Evolutionary conservation across 2,888 invertebrate species (phyloP).

Genomic region (Subacronicta megacephala): DNA sequence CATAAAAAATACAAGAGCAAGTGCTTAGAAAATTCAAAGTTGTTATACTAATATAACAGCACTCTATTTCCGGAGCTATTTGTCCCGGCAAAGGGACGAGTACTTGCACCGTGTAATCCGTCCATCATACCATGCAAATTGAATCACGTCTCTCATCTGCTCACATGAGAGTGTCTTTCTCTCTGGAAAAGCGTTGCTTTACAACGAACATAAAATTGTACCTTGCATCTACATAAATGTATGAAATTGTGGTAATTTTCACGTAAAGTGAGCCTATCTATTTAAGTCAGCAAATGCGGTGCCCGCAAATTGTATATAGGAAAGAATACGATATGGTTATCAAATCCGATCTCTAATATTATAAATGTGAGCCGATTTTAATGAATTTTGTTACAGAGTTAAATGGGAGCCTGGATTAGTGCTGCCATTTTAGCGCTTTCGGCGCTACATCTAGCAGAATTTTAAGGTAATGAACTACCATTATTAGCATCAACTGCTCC

Average conservation of each 20-base stretch:
- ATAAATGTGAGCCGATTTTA: not conserved
- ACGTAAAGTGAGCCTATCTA: slow-evolving; percentile 35
- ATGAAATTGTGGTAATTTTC: slow-evolving; percentile 43
- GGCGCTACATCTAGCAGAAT: too few relatives aligned
- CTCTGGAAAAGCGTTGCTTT: slow-evolving; percentile 62
- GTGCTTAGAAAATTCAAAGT: slow-evolving; percentile 50
- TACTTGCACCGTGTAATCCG: slow-evolving; percentile 77
- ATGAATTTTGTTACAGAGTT: too few relatives aligned
- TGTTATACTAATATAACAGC: slow-evolving; percentile 53
- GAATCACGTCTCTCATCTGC: slow-evolving; percentile 86
- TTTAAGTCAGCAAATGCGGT: slow-evolving; percentile 19
- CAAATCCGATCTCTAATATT: too few relatives aligned
- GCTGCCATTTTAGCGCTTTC: too few relatives aligned
- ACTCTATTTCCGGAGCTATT: slow-evolving; percentile 60
- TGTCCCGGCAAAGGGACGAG: slow-evolving; percentile 65
- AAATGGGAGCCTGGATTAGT: too few relatives aligned
- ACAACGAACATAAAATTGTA: slow-evolving; percentile 54
- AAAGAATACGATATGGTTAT: too few relatives aligned
- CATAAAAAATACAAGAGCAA: slow-evolving; percentile 18
- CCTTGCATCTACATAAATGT: slow-evolving; percentile 35
- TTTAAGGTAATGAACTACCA: too few relatives aligned
- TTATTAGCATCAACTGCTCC: too few relatives aligned
- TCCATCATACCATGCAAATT: slow-evolving; percentile 86
- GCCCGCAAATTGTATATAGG: slow-evolving; percentile 14
- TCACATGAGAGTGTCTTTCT: slow-evolving; percentile 72